Percentiles rank a stretch among this genome's conserved stretches.
Evolutionary conservation across 2,888 invertebrate genomes (phyloP).

Genomic region (Drosophila longiperda): DNA sequence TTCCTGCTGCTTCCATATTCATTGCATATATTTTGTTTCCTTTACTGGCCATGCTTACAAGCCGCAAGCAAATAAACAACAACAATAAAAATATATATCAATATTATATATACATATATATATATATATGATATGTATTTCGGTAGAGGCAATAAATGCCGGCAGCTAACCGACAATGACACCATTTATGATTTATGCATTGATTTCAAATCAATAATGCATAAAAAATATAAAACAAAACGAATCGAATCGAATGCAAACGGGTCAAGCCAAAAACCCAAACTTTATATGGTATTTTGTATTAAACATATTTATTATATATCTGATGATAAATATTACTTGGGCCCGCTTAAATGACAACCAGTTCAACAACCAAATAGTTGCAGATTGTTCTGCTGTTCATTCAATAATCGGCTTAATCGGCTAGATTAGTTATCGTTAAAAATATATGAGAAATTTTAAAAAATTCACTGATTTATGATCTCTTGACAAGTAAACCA

Average conservation of each 20-base stretch:
- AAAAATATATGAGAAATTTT: neutral
- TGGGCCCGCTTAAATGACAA: conserved; percentile 60
- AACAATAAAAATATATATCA: conserved; percentile 6
- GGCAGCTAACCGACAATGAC: conserved; percentile 63
- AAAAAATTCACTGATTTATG: neutral
- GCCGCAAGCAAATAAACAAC: conserved; percentile 26
- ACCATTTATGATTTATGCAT: conserved; percentile 74
- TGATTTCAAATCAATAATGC: conserved; percentile 65
- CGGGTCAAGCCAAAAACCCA: conserved; percentile 15
- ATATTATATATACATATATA: neutral
- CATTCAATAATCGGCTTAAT: conserved; percentile 27
- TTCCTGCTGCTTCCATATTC: conserved; percentile 50
- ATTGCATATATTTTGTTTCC: conserved; percentile 26
- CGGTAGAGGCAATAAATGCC: conserved; percentile 33
- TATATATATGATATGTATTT: neutral
- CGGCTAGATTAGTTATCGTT: conserved; percentile 12
- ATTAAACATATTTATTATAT: conserved; percentile 34
- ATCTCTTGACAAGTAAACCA: neutral
- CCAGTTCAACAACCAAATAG: conserved; percentile 67
- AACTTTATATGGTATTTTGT: neutral
- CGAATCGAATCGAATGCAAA: conserved; percentile 39
- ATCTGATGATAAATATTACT: conserved; percentile 64
- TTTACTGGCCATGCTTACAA: conserved; percentile 27
- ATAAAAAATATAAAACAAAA: conserved; percentile 25
- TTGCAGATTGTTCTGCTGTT: conserved; percentile 41